phyloP scores from a whole-genome alignment of 2,888 invertebrate genomes.

The Halictus quadricinctus region DNA sequence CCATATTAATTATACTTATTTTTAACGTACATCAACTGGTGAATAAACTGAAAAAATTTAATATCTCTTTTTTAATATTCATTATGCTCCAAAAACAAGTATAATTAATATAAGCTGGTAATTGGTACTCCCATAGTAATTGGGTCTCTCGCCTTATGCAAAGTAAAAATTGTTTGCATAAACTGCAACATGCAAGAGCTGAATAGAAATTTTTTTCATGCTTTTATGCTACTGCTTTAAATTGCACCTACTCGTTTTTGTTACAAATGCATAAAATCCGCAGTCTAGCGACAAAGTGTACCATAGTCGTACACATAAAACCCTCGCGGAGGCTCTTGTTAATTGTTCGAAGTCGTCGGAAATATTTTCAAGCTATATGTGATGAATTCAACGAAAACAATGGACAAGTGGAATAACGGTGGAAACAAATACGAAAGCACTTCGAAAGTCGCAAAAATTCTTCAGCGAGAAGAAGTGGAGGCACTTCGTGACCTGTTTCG shows the following conservation, averaged over 20 bases:
- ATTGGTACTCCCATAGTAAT: too few relatives aligned
- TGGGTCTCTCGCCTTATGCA: too few relatives aligned
- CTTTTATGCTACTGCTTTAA: neutral
- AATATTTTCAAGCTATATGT: neutral
- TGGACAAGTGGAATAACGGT: neutral
- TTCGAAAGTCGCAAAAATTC: neutral
- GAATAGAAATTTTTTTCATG: too few relatives aligned
- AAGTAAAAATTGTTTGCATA: too few relatives aligned
- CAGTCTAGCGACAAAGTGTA: neutral
- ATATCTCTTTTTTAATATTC: too few relatives aligned
- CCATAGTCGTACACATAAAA: neutral
- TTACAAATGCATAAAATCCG: neutral
- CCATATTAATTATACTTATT: too few relatives aligned
- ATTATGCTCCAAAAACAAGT: too few relatives aligned
- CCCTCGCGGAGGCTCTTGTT: neutral
- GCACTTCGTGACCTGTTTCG: constrained; percentile 4
- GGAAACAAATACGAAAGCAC: neutral
- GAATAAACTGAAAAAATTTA: too few relatives aligned
- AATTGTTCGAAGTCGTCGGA: neutral
- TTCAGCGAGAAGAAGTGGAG: neutral
- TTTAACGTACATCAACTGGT: too few relatives aligned
- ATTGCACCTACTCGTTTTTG: too few relatives aligned
- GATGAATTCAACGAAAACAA: neutral
- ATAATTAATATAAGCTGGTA: too few relatives aligned
- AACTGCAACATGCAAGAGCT: too few relatives aligned